A percentile compares a stretch with the other conserved stretches of the same genome.
Conservation (phyloP, 2,888 invertebrate genomes). For the Archips crataeganus region DNA sequence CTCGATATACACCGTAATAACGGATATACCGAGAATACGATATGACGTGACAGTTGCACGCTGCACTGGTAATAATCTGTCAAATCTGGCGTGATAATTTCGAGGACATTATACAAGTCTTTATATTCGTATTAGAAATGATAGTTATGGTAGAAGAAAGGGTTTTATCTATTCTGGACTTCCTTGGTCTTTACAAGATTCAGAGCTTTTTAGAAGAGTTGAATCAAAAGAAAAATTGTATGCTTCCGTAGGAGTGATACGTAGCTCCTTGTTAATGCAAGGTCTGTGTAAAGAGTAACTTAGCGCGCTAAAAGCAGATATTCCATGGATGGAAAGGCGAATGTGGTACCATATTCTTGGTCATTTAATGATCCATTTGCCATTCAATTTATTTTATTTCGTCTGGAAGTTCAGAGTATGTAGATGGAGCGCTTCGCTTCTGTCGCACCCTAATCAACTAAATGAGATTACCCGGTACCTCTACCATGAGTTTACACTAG, state of each 20-base stretch:
- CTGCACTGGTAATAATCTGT: not conserved
- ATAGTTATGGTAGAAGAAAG: not conserved
- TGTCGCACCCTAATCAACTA: constrained; percentile 33
- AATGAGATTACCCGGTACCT: constrained; percentile 26
- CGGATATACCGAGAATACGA: not conserved
- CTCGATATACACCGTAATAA: constrained; percentile 1
- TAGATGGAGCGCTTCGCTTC: not conserved
- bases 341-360: not conserved
- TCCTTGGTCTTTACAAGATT: too few species aligned
- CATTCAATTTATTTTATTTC: constrained; percentile 8
- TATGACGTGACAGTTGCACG: not conserved
- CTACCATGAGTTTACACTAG: too few species aligned
- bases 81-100: too few species aligned
- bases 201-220: too few species aligned
- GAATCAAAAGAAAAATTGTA: too few species aligned
- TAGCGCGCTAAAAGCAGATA: not conserved
- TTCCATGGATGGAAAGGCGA: not conserved
- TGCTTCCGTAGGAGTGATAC: too few species aligned
- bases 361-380: not conserved
- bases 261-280: too few species aligned
- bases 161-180: not conserved
- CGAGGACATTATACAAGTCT: too few species aligned
- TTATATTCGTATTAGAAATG: not conserved
- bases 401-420: not conserved
- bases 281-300: too few species aligned